Conservation (phyloP, 2,797 vertebrate species). For the Malacoctenus gilli region DNA sequence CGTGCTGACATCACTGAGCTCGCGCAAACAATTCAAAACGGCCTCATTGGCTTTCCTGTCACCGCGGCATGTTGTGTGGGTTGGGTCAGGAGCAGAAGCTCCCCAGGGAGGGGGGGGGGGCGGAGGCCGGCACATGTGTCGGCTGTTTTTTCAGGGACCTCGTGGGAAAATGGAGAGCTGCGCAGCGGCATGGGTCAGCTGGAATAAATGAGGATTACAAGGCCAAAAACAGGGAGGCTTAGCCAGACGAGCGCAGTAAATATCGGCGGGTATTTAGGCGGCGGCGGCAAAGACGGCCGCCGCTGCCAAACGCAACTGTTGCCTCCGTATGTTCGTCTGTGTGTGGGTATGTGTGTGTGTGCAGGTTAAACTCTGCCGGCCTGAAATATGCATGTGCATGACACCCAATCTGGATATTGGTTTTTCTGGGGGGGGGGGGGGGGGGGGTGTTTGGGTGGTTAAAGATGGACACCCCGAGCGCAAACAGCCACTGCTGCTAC, state of each 20-base stretch:
- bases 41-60: no score
- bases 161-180: slow-evolving; percentile 58
- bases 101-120: slow-evolving; percentile 14
- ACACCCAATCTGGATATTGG: slow-evolving; percentile 40
- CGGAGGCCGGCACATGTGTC: slow-evolving; percentile 57
- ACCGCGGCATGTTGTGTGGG: slow-evolving; percentile 21
- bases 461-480: slow-evolving; percentile 23
- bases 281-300: slow-evolving; percentile 34
- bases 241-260: slow-evolving; percentile 59
- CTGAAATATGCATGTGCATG: slow-evolving; percentile 40
- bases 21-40: slow-evolving; percentile 25
- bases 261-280: slow-evolving; percentile 58
- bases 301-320: slow-evolving; percentile 40
- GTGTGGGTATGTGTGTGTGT: slow-evolving; percentile 14
- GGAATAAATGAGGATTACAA: slow-evolving; percentile 59
- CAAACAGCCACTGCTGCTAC: slow-evolving; percentile 3
- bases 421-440: slow-evolving; percentile 9
- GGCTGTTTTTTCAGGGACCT: slow-evolving; percentile 31
- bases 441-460: slow-evolving; percentile 20
- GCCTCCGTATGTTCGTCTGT: not conserved
- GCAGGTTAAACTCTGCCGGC: slow-evolving; percentile 17
- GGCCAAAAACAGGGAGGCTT: slow-evolving; percentile 55
- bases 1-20: slow-evolving; percentile 25
- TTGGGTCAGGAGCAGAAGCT: slow-evolving; percentile 26
- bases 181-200: slow-evolving; percentile 53